Evolutionary conservation across 2,888 invertebrate genomes (phyloP).

Genomic region (Hyposoter didymator): DNA sequence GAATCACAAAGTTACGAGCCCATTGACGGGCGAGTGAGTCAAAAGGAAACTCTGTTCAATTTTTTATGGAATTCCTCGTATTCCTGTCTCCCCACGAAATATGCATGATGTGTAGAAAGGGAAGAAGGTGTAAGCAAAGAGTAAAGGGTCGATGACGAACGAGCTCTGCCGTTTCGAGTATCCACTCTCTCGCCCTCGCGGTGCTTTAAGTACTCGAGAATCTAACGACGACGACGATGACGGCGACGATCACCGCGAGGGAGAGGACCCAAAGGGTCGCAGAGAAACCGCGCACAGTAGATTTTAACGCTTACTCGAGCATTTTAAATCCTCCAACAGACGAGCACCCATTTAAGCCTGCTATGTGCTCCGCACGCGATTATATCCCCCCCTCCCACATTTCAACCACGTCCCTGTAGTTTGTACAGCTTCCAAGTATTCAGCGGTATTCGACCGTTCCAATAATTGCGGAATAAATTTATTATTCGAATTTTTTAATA

Average conservation of each 20-base stretch:
- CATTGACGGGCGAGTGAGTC: background rate
- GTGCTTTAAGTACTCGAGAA: slow-evolving; percentile 63
- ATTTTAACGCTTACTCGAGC: slow-evolving; percentile 78
- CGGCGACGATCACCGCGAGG: slow-evolving; percentile 30
- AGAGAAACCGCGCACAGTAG: slow-evolving; percentile 67
- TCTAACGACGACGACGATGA: slow-evolving; percentile 53
- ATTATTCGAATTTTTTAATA: too few relatives aligned
- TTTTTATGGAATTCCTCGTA: slow-evolving; percentile 2
- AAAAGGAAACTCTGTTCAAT: background rate
- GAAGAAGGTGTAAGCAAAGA: background rate
- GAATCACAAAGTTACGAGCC: background rate
- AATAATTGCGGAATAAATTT: background rate
- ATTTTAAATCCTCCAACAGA: slow-evolving; percentile 75
- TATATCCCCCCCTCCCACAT: slow-evolving; percentile 16
- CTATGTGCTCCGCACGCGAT: slow-evolving; percentile 38
- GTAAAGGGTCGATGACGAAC: slow-evolving; percentile 48
- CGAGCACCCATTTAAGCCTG: slow-evolving; percentile 71
- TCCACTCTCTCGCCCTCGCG: slow-evolving; percentile 63
- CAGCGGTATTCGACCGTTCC: background rate
- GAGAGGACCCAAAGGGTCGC: slow-evolving; percentile 35
- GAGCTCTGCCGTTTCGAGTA: slow-evolving; percentile 59
- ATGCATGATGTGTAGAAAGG: background rate
- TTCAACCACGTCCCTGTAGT: background rate
- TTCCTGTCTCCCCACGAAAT: slow-evolving; percentile 9
- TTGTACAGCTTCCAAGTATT: background rate